These are phyloP conservation scores for Ctenodactylus gundi DNA, from an alignment of 2,113 vertebrate genomes.

Conservation along the genomic window DNA sequence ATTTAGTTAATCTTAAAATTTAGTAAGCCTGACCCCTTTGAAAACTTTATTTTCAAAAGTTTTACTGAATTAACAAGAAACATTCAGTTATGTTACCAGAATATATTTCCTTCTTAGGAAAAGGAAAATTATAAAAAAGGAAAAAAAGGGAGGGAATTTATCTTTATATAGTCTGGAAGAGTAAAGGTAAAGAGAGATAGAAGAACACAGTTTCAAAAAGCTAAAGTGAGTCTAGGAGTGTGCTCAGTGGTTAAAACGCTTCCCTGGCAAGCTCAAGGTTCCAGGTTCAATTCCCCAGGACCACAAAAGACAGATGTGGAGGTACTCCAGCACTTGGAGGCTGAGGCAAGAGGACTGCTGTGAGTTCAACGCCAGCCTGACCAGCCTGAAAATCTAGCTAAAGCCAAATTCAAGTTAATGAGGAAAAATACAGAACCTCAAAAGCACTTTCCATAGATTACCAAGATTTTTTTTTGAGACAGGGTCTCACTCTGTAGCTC, in stretches of 20 bases:
- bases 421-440: background rate
- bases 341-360: no score
- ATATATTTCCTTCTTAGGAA: background rate
- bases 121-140: no score
- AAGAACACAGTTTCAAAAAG: no score
- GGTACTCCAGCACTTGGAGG: no score
- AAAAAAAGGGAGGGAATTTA: background rate
- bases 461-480: slow-evolving; percentile 6
- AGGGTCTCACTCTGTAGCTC: no score
- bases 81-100: background rate
- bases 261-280: no score
- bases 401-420: slow-evolving; percentile 15
- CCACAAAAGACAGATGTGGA: no score
- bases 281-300: no score
- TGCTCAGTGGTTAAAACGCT: no score
- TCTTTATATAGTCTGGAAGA: background rate
- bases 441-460: background rate
- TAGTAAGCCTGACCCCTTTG: background rate
- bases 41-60: background rate
- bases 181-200: background rate
- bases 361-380: no score
- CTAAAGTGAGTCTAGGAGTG: no score
- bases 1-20: slow-evolving; percentile 15
- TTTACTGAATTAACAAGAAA: background rate
- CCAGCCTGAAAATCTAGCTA: no score